phyloP scores from a whole-genome alignment of 1,140 invertebrate species.

The Achatina immaculata region DNA sequence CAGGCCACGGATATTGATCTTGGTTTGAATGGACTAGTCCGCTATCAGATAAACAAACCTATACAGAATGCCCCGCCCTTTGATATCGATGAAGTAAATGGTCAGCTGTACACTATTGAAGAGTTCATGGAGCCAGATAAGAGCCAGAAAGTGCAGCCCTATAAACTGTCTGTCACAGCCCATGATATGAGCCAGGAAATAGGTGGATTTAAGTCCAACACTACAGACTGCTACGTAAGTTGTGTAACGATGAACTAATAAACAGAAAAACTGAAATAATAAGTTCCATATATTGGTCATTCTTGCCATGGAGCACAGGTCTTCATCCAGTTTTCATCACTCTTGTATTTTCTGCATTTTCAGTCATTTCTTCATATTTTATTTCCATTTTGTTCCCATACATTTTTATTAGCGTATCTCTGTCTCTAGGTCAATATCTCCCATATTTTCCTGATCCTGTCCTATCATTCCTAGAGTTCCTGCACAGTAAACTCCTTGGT shows the following conservation, averaged over 20 bases:
- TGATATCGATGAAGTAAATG: slow-evolving; percentile 30
- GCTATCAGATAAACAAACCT: slow-evolving; percentile 28
- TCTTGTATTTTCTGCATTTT: too few species aligned
- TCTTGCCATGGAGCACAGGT: too few species aligned
- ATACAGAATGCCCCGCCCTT: slow-evolving; percentile 37
- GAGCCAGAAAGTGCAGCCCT: neutral
- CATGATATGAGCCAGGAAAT: slow-evolving; percentile 32
- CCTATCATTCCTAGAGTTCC: too few species aligned
- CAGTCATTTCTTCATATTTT: too few species aligned
- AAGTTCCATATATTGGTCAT: too few species aligned
- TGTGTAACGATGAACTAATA: neutral
- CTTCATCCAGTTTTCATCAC: too few species aligned
- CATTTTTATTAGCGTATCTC: too few species aligned
- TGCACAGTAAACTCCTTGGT: too few species aligned
- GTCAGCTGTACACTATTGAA: slow-evolving; percentile 40
- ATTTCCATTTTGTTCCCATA: too few species aligned
- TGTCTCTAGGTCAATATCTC: too few species aligned
- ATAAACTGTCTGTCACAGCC: slow-evolving; percentile 39
- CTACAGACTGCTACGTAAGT: slow-evolving; percentile 34
- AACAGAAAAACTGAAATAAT: neutral
- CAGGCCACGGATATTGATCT: slow-evolving; percentile 54
- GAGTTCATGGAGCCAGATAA: slow-evolving; percentile 46
- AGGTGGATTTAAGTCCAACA: slow-evolving; percentile 1
- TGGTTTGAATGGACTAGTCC: slow-evolving; percentile 45
- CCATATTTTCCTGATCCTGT: too few species aligned